phyloP scores from a whole-genome alignment of 2,797 vertebrate species.

The Gymnothorax javanicus region DNA sequence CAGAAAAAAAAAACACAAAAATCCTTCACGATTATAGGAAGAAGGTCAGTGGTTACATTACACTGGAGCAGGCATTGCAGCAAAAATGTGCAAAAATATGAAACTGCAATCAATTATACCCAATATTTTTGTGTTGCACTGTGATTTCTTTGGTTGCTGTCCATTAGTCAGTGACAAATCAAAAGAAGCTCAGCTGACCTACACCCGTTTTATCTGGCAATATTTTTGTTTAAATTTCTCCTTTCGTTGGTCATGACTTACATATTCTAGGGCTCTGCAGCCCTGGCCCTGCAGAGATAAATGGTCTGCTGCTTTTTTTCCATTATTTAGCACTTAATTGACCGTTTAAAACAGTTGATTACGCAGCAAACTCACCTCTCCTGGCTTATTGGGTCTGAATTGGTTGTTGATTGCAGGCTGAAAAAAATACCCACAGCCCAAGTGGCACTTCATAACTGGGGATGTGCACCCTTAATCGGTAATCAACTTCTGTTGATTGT shows the following conservation, averaged over 20 bases:
- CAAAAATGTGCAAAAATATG: background rate
- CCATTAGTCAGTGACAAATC: background rate
- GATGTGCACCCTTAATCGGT: background rate
- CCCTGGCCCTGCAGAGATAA: background rate
- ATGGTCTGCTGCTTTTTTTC: slow-evolving; percentile 1
- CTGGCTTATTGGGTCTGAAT: background rate
- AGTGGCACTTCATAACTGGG: background rate
- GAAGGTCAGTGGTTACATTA: background rate
- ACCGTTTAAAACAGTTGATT: slow-evolving; percentile 6
- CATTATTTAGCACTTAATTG: slow-evolving; percentile 3
- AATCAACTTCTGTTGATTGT: background rate
- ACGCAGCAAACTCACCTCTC: background rate
- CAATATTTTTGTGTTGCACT: background rate
- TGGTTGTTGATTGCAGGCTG: background rate
- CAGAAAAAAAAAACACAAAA: background rate
- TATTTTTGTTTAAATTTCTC: background rate
- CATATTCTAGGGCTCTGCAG: background rate
- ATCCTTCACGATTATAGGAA: background rate
- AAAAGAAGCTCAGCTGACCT: background rate
- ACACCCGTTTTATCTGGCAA: background rate
- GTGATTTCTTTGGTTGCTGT: background rate
- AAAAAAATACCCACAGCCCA: background rate
- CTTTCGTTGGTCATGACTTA: background rate
- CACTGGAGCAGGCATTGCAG: background rate
- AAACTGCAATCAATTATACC: background rate